Conservation (phyloP, 2,113 vertebrate species). For the Camelus dromedarius region DNA sequence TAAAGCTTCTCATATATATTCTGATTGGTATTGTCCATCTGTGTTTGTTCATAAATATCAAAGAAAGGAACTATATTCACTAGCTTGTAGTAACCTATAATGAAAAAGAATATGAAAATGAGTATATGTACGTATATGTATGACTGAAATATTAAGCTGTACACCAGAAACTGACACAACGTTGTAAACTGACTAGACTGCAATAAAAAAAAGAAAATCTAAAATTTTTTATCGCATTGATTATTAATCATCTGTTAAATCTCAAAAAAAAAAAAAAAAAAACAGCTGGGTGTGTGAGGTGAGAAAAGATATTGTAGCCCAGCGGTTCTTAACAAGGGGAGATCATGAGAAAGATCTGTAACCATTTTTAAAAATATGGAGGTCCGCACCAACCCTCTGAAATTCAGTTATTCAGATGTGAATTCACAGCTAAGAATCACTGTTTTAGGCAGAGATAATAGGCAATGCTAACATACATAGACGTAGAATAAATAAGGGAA, state of each 20-base stretch:
- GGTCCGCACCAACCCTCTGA: neutral
- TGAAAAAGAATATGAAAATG: too few species aligned
- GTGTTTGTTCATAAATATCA: constrained; percentile 58
- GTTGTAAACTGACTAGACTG: too few species aligned
- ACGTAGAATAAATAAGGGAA: neutral
- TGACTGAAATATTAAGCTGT: too few species aligned
- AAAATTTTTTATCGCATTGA: constrained; percentile 14
- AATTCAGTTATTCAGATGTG: neutral
- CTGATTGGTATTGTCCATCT: constrained; percentile 51
- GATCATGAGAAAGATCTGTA: neutral
- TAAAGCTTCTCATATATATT: constrained; percentile 25
- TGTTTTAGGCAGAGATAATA: neutral
- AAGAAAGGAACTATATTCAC: neutral
- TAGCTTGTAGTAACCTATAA: too few species aligned
- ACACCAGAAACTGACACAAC: too few species aligned
- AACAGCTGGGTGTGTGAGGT: neutral
- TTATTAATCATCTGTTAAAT: constrained; percentile 60
- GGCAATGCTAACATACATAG: neutral
- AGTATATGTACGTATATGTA: too few species aligned
- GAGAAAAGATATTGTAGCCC: neutral
- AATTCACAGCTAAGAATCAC: neutral
- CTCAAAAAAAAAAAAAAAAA: neutral
- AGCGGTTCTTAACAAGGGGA: neutral
- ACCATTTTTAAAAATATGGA: neutral
- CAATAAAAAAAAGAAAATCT: constrained; percentile 34